phyloP scores from a whole-genome alignment of 2,888 invertebrate species.

The Eupithecia insigniata region DNA sequence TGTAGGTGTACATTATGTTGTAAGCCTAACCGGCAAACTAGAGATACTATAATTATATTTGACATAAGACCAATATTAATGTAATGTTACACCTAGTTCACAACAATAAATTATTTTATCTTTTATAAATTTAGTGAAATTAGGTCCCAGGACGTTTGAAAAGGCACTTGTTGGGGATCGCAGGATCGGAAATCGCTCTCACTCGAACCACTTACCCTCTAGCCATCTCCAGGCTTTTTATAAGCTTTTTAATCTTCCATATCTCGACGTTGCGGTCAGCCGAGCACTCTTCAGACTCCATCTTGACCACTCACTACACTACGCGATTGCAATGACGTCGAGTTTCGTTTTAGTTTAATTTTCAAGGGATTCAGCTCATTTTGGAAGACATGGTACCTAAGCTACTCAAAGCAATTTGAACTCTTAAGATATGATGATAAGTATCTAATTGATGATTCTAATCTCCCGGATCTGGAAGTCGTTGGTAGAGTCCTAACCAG shows the following conservation, averaged over 20 bases:
- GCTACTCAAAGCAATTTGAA: background rate
- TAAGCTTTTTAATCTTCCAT: conserved; percentile 99
- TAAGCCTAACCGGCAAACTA: no score
- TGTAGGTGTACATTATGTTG: no score
- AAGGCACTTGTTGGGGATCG: no score
- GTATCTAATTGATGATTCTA: background rate
- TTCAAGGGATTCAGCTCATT: conserved; percentile 9
- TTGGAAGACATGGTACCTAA: background rate
- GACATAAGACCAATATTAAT: no score
- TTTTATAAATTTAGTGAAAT: no score
- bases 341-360: background rate
- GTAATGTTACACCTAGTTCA: no score
- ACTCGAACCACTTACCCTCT: conserved; percentile 87
- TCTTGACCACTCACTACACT: conserved; percentile 10
- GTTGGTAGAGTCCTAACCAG: background rate
- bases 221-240: conserved; percentile 98
- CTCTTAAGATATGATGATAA: background rate
- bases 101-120: no score
- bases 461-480: background rate
- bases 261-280: conserved; percentile 99
- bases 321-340: conserved; percentile 22
- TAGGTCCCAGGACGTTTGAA: no score
- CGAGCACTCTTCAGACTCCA: conserved; percentile 95
- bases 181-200: background rate
- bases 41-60: no score